Base-by-base conservation (phyloP, 2,888 invertebrate species). In the Hermaeophaga mercurialis region DNA sequence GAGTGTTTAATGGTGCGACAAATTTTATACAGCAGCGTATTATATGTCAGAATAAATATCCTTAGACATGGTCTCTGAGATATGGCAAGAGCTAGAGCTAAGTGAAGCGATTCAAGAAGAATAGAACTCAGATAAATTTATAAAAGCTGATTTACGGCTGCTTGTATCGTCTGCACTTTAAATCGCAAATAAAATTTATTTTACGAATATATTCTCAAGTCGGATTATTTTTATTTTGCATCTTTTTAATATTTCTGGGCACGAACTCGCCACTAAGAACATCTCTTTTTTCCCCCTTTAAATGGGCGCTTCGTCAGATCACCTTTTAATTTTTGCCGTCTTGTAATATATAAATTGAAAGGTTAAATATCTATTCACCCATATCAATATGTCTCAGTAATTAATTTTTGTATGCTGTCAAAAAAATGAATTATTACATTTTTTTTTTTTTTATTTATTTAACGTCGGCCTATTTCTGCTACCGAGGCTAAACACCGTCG, bases 1-100 rank as follows among this genome's bases (percentile, higher is more conserved):
- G 72, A 70, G 68, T 72, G 74, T 72, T 76, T 74, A 77, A 77
- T 77, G 77, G 75, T 61, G 72, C 75, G 76, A 75, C 76, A 76
- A 77, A 77, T 77, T 76, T 76, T 74, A 75, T 75, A 75, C 74
- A 72, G 73, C 75, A 72, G 73, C 73, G 72, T 74, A 75, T 75
- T 73, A 74, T 75, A 73, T 68, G 74, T 73, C 73, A 67, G 73
- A 72, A 75, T 75, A 75, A 75, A 75, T 76, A 74, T 73, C 73
- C 70, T 67, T 63, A 71, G 71, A 71, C 73, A 66, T 68, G 71
- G 70, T 66, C 70, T 68, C 70, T 71, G 72, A 74, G 73, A 74
- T 74, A 75, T 73, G 73, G 63, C 65, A 63, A 62, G 67, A 70
- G 73, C 73, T 73, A 74, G n/a, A 73, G 72, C 6, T 74, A 75